Evolutionary conservation across 2,888 invertebrate species (phyloP), one percentile per base, ranked within the genome.

Genomic region (Troides aeacus): DNA sequence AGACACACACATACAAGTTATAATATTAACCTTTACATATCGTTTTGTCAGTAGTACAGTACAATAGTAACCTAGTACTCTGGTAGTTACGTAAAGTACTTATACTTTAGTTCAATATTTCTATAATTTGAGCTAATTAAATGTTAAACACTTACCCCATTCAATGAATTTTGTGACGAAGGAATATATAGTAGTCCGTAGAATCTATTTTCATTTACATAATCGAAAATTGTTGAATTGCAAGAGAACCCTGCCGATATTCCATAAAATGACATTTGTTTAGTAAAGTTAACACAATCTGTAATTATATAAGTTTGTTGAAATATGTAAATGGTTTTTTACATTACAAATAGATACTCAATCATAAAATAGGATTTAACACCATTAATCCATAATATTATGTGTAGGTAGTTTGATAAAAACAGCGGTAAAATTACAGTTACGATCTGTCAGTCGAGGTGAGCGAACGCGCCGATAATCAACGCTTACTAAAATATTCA

Each of bases 181-280:
- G 79, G 72, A 53, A 87, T 71, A 60, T 83, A 85, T 42, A 90
- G 69, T 0, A 90, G 78, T 56, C 90, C 90, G 72, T 87, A 86
- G 36, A 86, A 73, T 1, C 73, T 76, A 46, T 80, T 73, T 0
- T 73, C 72, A 0, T 74, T 73, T 0, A 75, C 59, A 0, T 74
- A 64, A 10, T 80, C 76, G 18, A 87, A 72, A 2, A 76, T 66
- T 2, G 71, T 46, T 0, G 80, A 66, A 23, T 85, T 74, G 58
- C 89, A 89, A 0, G 84, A 76, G 23, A 85, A 71, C 0, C 82
- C 83, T 1, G 81, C 77, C 15, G 73, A 68, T 46, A 88, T 72
- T 0, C 83, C 85, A 68, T 80, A 68, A 7, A 73, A 72, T 0
- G 80, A 81, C 5, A 90, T 71, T 24, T 82, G 75, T 4, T 83